Base-by-base conservation (phyloP, 2,113 vertebrate genomes). In the Cyanocitta stelleri region DNA sequence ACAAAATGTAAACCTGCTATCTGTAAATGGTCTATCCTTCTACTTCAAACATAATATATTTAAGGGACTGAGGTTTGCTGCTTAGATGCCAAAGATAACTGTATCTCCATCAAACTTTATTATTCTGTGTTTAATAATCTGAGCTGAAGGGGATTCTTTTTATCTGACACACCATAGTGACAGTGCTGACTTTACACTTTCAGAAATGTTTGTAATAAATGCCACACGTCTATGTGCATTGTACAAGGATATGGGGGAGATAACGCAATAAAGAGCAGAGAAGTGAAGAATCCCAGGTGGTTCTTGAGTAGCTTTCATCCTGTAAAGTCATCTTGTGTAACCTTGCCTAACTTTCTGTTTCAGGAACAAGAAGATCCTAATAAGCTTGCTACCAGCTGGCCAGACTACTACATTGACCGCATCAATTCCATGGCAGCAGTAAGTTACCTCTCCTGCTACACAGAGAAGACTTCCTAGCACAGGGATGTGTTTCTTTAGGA, bases 391-490 rank as follows among this genome's bases (percentile, higher is more conserved):
- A 99, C 99, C 97, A 99, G 99, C 98, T 99, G 99, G 99, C 99
- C 99, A 1, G 99, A 99, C 96, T 99, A 99, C 98, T 99, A 99
- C 97, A 99, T 99, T 6, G 99, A 99, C 95, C 99, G 99, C 69
- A 99, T 99, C 97, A 99, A 99, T 97, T 99, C 99, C 97, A 99
- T 99, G 99, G 99, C 99, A 87, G 99, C 99, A 75, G 99, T 99
- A 97, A 99, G 99, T 98, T 82, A 59, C 55, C 4, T n/a, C 21
- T 59, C 51, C 54, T 52, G 26, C 59, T 84, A n/a, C 78, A 37
- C 52, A 51, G 41, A 46, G 44, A 77, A 75, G 4, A 67, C 86
- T 88, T 92, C 41, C 32, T 78, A 16, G 17, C 8, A 3, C 1
- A 62, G 23, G 63, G 23, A 51, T 68, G 21, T 87, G 20, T 78